Evolutionary conservation across 2,113 vertebrate genomes (phyloP), one percentile per base, ranked within the genome.

Genomic region (Cyanistes caeruleus): DNA sequence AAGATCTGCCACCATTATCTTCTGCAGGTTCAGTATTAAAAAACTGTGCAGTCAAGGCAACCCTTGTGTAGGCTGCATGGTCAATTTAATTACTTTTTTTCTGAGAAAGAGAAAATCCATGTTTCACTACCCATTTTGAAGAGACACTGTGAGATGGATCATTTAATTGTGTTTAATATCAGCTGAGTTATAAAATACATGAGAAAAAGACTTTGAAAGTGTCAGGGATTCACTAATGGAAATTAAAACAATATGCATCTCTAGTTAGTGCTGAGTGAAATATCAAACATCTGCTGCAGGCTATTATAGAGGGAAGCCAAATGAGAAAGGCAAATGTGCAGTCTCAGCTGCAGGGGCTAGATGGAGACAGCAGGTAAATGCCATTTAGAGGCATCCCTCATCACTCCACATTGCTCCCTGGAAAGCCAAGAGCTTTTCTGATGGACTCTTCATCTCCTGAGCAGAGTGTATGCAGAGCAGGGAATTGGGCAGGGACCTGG

Each of bases 201-300:
- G 24, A 84, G 63, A 74, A 76, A 90, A 91, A 74, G 10, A 31
- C 67, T 85, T 88, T 48, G 55, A 67, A 90, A 95, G 19, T 76
- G 75, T 77, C 60, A 65, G 19, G 59, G 55, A 85, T 83, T 92
- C 17, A 39, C 41, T 80, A 81, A 70, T 31, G 59, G 59, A 89
- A 88, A 78, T 84, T 74, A 70, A 88, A 88, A 33, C 43, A 87
- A 77, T 46, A 88, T 70, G 37, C 30, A 73, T 59, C 30, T 94
- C 72, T 74, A 73, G 60, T 90, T 75, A 92, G 68, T 35, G 59
- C 30, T 35, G 48, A 80, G 43, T 55, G 82, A 86, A 80, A 74
- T 59, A 77, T 77, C 69, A 86, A 78, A 89, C 59, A 93, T 88
- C 92, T 93, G 90, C 67, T 97, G 60, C 30, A 90, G 51, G 55